Conservation (phyloP, 2,113 vertebrate genomes). For the Perccottus glenii region DNA sequence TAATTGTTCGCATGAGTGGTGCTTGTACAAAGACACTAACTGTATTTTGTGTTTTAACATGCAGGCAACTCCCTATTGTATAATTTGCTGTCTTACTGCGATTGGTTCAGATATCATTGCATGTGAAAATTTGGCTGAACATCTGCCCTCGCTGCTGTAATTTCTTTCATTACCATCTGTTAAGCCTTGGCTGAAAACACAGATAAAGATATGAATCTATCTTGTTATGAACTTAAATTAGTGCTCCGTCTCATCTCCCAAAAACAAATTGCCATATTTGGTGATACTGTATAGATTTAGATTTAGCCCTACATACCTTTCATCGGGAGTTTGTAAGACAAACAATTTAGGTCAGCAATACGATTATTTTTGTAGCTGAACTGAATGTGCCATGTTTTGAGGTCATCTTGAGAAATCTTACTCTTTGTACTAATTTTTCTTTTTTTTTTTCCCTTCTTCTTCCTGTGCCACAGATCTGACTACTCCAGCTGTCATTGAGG, state of each 20-base stretch:
- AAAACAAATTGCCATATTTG: constrained; percentile 43
- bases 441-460: constrained; percentile 43
- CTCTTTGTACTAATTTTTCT: constrained; percentile 17
- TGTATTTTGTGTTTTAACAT: constrained; percentile 30
- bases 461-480: constrained; percentile 60
- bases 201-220: constrained; percentile 48
- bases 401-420: constrained; percentile 10
- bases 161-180: constrained; percentile 68
- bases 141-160: constrained; percentile 69
- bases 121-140: constrained; percentile 62
- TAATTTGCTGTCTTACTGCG: constrained; percentile 51
- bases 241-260: constrained; percentile 26
- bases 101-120: constrained; percentile 59
- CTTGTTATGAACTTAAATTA: constrained; percentile 61
- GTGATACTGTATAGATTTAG: constrained; percentile 15
- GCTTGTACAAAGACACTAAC: constrained; percentile 4
- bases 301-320: constrained; percentile 6
- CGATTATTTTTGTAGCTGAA: constrained; percentile 32
- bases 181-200: constrained; percentile 48
- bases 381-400: constrained; percentile 21
- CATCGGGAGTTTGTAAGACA: constrained; percentile 20
- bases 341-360: constrained; percentile 24
- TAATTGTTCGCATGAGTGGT: constrained; percentile 20
- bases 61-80: constrained; percentile 47
- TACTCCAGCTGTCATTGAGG: constrained; percentile 62